Base-by-base conservation (phyloP, 2,113 vertebrate genomes). In the Trochalopteron elliotii region DNA sequence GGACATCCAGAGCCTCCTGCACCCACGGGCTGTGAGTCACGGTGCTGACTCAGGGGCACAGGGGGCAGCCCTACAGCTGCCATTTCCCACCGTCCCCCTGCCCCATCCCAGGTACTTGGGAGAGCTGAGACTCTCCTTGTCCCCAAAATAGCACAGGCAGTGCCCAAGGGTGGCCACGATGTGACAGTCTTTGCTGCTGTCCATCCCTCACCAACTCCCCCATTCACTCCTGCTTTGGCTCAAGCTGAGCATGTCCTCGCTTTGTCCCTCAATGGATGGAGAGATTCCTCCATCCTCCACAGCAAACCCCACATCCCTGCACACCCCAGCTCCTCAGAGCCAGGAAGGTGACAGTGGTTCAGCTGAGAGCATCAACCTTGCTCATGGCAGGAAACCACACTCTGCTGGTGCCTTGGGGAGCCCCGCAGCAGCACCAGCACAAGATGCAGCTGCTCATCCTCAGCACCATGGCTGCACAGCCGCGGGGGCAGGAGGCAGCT, bases 251-350 rank as follows among this genome's bases (percentile, higher is more conserved):
- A 22, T 1, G 14, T 21, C 57, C 90, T 52, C 0, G 0, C 60
- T 61, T n/a, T 2, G 2, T 13, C 55, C 67, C 72, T 65, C 3
- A 22, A 35, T 20, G 25, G 2, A 20, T 3, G 24, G 35, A 50
- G 52, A 68, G 20, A 19, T 64, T 21, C 19, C 44, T 40, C 11
- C 39, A n/a, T 0, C 37, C 37, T 39, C 37, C 37, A 39, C 37
- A 39, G 37, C 37, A 39, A 39, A 5, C 31, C n/a, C 56, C 2
- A 2, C 1, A 2, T 1, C 19, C 39, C 72, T 13, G 61, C 37
- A 59, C 1, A 49, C n/a, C 20, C 1, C 55, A 0, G 55, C 6
- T 49, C 37, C 22, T 0, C 56, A 0, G 55, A 57, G 60, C 45
- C 81, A 68, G 81, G 83, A 82, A 91, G 77, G 70, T 2, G 4